Conservation (phyloP, 2,797 vertebrate genomes). For the Premnoplex brunnescens region DNA sequence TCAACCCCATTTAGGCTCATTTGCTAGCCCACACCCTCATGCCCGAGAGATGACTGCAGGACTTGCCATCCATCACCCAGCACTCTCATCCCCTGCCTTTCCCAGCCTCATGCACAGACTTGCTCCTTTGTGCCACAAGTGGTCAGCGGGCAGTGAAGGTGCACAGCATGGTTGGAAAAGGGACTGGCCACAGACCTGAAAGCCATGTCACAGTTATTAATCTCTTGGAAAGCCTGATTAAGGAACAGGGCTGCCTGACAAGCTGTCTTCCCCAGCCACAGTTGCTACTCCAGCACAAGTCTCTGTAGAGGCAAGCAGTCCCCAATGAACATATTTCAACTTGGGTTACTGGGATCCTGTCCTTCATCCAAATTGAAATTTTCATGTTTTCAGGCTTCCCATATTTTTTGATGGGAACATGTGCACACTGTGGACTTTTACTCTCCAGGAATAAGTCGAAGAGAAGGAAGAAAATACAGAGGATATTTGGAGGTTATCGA, state of each 20-base stretch:
- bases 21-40: neutral
- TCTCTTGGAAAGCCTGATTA: neutral
- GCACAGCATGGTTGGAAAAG: rapidly evolving
- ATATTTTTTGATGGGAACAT: neutral
- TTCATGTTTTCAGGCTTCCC: neutral
- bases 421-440: neutral
- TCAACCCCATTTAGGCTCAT: neutral
- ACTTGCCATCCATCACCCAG: neutral
- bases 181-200: neutral
- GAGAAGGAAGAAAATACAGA: neutral
- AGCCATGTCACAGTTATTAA: rapidly evolving
- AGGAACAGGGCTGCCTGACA: neutral
- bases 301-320: rapidly evolving
- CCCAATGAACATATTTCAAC: neutral
- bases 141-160: neutral
- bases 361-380: neutral
- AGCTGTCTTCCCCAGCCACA: neutral
- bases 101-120: rapidly evolving
- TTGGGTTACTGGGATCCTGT: neutral
- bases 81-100: neutral
- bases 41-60: neutral
- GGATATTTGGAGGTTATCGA: neutral
- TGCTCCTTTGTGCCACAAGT: rapidly evolving
- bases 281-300: neutral
- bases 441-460: neutral